A percentile compares a stretch with the other conserved stretches of the same genome.
These are phyloP conservation scores for Odontomyia ornata DNA, from an alignment of 2,888 invertebrate genomes.

Conservation along the genomic window DNA sequence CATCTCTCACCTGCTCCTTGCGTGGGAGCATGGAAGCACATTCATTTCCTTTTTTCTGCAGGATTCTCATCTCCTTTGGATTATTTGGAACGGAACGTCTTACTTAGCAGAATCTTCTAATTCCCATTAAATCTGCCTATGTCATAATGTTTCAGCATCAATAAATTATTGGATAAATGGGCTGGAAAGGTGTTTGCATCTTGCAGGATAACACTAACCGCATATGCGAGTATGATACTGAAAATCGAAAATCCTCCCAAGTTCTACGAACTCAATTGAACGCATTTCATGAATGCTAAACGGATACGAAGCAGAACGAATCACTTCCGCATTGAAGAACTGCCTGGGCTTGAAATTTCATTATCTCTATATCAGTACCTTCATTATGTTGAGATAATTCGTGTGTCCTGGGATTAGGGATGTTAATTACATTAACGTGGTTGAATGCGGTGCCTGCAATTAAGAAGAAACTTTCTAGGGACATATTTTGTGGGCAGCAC, in stretches of 20 bases:
- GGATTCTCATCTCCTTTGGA: too few species aligned
- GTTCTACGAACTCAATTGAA: neutral
- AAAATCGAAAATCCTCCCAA: neutral
- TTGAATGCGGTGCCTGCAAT: neutral
- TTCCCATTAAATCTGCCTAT: too few species aligned
- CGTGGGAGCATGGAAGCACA: too few species aligned
- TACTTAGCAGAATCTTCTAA: too few species aligned
- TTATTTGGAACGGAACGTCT: too few species aligned
- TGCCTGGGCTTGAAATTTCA: neutral
- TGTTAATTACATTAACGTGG: neutral
- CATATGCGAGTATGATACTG: too few species aligned
- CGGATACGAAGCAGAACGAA: neutral
- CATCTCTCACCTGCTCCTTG: too few species aligned
- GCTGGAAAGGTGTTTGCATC: neutral
- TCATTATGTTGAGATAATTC: neutral
- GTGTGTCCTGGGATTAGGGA: neutral
- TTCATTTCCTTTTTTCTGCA: too few species aligned
- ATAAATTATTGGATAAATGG: constrained; percentile 15
- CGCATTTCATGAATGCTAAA: neutral
- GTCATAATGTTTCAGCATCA: neutral
- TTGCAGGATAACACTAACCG: too few species aligned
- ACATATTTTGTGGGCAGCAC: neutral
- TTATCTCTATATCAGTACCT: neutral
- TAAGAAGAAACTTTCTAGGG: neutral
- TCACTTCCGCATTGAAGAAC: neutral